phyloP scores from a whole-genome alignment of 2,797 vertebrate species.

The Ambastaia sidthimunki region DNA sequence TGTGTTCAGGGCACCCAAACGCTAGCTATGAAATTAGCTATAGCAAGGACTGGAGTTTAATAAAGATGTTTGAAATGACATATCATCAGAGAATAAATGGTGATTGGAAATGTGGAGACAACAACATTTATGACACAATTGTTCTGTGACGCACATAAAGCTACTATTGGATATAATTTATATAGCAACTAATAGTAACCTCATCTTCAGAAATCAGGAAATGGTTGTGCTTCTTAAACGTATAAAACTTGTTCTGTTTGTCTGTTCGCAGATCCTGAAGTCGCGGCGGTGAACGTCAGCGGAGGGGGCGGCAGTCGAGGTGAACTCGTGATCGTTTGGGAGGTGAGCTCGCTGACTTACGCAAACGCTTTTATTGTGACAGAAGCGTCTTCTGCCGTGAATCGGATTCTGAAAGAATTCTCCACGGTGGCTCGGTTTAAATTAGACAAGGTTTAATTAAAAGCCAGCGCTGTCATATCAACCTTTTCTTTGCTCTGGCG shows the following conservation, averaged over 20 bases:
- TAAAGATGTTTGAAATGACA: no score
- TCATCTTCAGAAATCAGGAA: background rate
- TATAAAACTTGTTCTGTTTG: slow-evolving; percentile 22
- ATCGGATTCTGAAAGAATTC: slow-evolving; percentile 61
- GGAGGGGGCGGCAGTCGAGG: slow-evolving; percentile 85
- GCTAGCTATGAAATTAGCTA: no score
- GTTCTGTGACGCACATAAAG: no score
- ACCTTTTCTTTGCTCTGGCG: slow-evolving; percentile 63
- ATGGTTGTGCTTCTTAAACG: background rate
- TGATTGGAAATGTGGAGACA: no score
- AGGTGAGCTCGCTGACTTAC: slow-evolving; percentile 79
- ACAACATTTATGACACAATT: no score
- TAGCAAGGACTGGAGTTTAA: no score
- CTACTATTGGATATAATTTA: no score
- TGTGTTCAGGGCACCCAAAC: no score
- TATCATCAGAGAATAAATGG: no score
- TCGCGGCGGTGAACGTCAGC: slow-evolving; percentile 80
- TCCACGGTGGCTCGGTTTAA: slow-evolving; percentile 60
- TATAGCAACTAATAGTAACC: no score
- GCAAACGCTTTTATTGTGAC: slow-evolving; percentile 50
- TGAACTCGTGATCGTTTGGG: slow-evolving; percentile 88
- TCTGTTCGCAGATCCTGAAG: slow-evolving; percentile 76
- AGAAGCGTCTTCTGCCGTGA: slow-evolving; percentile 55
- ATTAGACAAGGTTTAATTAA: slow-evolving; percentile 71
- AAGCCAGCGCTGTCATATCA: slow-evolving; percentile 59